A percentile compares a stretch with the other conserved stretches of the same genome.
phyloP scores from a whole-genome alignment of 2,797 vertebrate genomes.

The Thripadectes ignobilis region DNA sequence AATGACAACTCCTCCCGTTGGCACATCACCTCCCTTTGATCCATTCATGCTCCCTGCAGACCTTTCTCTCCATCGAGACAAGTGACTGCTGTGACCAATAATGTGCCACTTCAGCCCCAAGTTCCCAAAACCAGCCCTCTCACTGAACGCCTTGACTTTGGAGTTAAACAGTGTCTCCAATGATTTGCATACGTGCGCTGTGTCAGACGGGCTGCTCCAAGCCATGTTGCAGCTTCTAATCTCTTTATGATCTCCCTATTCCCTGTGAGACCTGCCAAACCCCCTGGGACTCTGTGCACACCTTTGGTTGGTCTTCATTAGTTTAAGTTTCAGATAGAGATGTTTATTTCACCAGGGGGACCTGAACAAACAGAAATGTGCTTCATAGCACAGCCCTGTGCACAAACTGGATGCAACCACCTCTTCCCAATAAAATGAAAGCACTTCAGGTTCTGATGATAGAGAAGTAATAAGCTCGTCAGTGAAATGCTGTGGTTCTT shows the following conservation, averaged over 20 bases:
- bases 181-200: not conserved
- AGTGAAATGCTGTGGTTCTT: not conserved
- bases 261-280: not conserved
- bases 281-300: not conserved
- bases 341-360: not conserved
- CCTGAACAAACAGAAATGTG: not conserved
- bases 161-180: not conserved
- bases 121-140: not conserved
- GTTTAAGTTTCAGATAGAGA: not conserved
- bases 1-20: not conserved
- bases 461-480: not conserved
- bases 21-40: not conserved
- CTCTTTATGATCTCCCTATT: not conserved
- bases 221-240: not conserved
- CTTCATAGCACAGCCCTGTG: not conserved
- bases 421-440: not conserved
- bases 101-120: not conserved
- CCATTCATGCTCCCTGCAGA: not conserved
- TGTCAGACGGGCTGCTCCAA: not conserved
- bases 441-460: not conserved
- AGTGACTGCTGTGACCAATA: not conserved
- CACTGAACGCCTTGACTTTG: not conserved
- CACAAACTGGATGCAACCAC: not conserved
- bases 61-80: not conserved
- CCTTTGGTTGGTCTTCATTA: not conserved